Conservation (phyloP, 2,113 vertebrate genomes). For the Hydropotes inermis region DNA sequence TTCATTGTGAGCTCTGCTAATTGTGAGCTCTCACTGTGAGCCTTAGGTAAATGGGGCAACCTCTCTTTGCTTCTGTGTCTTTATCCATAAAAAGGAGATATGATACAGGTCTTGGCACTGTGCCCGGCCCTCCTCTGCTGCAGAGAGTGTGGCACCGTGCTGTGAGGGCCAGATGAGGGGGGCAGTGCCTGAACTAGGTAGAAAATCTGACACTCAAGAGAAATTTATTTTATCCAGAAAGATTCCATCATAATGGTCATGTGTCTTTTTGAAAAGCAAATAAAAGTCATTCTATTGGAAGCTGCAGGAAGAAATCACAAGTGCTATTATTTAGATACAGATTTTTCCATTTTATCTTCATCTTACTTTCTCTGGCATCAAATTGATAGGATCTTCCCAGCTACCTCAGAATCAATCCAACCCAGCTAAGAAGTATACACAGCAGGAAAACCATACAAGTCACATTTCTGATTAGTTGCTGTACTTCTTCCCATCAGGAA, state of each 20-base stretch:
- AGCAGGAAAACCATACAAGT: not conserved
- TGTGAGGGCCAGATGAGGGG: not conserved
- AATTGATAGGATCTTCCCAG: not conserved
- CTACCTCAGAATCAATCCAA: not conserved
- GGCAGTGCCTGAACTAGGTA: not conserved
- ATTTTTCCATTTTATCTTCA: not conserved
- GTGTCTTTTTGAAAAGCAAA: not conserved
- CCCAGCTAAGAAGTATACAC: not conserved
- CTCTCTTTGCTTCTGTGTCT: not conserved
- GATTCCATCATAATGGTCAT: not conserved
- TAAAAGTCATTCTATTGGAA: not conserved
- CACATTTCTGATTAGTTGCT: not conserved
- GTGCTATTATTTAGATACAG: not conserved
- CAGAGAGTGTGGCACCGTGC: accelerated
- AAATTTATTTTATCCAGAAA: not conserved
- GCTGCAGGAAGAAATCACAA: not conserved
- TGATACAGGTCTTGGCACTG: not conserved
- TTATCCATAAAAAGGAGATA: not conserved
- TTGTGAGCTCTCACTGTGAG: not conserved
- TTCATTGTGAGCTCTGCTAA: not conserved
- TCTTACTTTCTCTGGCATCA: not conserved
- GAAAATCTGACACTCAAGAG: not conserved
- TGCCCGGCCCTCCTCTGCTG: not conserved
- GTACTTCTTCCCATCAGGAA: not conserved
- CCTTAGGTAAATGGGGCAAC: not conserved